Base-by-base conservation (phyloP, 2,888 invertebrate genomes). In the Aphodius sticticus region DNA sequence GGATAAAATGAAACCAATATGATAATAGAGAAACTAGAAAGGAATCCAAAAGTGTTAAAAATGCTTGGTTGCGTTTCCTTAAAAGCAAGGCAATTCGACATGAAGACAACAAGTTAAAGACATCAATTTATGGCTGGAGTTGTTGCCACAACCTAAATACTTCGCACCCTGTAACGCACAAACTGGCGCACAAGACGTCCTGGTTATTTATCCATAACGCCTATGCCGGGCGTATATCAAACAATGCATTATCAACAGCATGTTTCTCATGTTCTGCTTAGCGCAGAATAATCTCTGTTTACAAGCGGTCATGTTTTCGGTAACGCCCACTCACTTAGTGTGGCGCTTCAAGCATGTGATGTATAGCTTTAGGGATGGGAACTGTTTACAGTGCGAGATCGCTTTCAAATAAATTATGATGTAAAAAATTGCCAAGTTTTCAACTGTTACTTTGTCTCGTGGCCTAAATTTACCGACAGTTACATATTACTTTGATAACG, bases 91-190 rank as follows among this genome's bases (percentile, higher is more conserved):
- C 53, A 53, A 53, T 53, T 53, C 53, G 9, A 53, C 53, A 53
- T 53, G 53, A 53, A 53, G 53, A 53, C 53, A 53, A 53, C 12
- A 9, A 53, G 53, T 53, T 53, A 53, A 53, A 12, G 53, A 53
- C 53, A 53, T 53, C 53, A 53, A 53, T 53, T 53, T 53, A 53
- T 53, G 7, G 1, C 53, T 53, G 2, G 53, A 1, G 12, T 53
- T 53, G 53, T 53, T 53, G 53, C 53, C 53, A 53, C 53, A 53
- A 53, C 53, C 53, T 53, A 53, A 53, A 53, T 53, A 53, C 53
- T 53, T 53, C 53, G 4, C 53, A 53, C 53, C 53, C 53, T 53
- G 53, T 53, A 53, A 53, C 12, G 53, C 53, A 53, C 53, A 53
- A 1, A 53, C 53, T 53, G 9, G 7, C 53, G 53, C 53, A 5